A percentile compares a stretch with the other conserved stretches of the same genome.
Conservation (phyloP, 2,888 invertebrate genomes). For the Dryomyza anilis region DNA sequence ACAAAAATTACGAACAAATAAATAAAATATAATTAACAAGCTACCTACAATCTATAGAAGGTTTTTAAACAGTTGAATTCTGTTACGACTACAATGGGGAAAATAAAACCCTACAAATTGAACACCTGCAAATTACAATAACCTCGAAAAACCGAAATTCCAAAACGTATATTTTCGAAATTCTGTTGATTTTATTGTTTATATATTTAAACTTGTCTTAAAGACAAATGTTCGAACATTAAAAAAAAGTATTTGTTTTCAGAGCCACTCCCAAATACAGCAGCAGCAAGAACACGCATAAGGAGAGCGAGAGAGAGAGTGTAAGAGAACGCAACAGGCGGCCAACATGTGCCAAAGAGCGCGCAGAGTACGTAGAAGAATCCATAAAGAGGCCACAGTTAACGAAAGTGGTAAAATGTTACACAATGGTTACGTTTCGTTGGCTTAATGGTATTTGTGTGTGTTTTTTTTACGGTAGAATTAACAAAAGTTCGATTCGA, state of each 20-base stretch:
- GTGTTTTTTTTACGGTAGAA: slow-evolving; percentile 3
- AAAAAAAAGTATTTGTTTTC: slow-evolving; percentile 30
- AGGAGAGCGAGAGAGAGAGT: slow-evolving; percentile 25
- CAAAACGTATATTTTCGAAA: not conserved
- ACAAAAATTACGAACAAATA: too few relatives aligned
- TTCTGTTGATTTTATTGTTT: too few relatives aligned
- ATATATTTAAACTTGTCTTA: too few relatives aligned
- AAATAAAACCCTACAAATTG: not conserved
- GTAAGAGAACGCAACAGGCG: not conserved
- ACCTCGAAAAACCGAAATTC: not conserved
- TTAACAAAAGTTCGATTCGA: not conserved
- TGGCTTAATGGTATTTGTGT: too few relatives aligned
- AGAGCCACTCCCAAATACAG: slow-evolving; percentile 51
- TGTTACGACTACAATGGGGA: too few relatives aligned
- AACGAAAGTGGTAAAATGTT: slow-evolving; percentile 7
- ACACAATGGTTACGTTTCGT: slow-evolving; percentile 34
- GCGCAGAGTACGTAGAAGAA: not conserved
- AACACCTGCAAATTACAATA: not conserved
- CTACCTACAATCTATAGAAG: too few relatives aligned
- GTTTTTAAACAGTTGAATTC: too few relatives aligned
- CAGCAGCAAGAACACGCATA: slow-evolving; percentile 29
- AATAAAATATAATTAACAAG: too few relatives aligned
- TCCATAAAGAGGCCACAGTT: not conserved
- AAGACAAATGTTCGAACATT: not conserved
- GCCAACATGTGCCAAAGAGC: slow-evolving; percentile 13